These are phyloP conservation scores for Tetranychus truncatus DNA, from an alignment of 2,888 invertebrate species.

Conservation along the genomic window DNA sequence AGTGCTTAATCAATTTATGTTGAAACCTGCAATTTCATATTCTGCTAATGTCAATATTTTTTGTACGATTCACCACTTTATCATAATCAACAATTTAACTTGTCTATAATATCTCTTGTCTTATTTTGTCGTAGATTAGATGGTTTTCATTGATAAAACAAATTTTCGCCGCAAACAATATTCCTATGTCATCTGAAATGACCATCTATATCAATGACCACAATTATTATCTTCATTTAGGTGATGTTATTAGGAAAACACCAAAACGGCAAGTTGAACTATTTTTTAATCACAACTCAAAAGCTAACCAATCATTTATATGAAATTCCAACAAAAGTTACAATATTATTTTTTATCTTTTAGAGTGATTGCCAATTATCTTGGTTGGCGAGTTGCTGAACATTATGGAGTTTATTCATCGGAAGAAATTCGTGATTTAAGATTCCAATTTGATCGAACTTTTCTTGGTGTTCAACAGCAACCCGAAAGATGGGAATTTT, in stretches of 20 bases:
- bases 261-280: background rate
- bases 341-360: background rate
- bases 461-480: background rate
- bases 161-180: background rate
- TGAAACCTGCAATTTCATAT: background rate
- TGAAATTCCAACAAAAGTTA: background rate
- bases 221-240: background rate
- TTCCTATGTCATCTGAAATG: background rate
- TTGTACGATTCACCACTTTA: background rate
- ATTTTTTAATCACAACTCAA: background rate
- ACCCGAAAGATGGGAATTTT: constrained; percentile 3
- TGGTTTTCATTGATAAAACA: background rate
- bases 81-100: background rate
- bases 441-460: background rate
- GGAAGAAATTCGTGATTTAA: background rate
- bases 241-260: background rate
- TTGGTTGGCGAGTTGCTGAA: background rate
- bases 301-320: too few relatives aligned
- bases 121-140: background rate
- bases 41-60: too few relatives aligned
- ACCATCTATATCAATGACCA: constrained; percentile 1
- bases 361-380: background rate
- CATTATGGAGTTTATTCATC: background rate
- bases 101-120: background rate
- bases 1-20: background rate